Base-by-base conservation (phyloP, 2,888 invertebrate genomes). In the Phrixothrix hirtus region DNA sequence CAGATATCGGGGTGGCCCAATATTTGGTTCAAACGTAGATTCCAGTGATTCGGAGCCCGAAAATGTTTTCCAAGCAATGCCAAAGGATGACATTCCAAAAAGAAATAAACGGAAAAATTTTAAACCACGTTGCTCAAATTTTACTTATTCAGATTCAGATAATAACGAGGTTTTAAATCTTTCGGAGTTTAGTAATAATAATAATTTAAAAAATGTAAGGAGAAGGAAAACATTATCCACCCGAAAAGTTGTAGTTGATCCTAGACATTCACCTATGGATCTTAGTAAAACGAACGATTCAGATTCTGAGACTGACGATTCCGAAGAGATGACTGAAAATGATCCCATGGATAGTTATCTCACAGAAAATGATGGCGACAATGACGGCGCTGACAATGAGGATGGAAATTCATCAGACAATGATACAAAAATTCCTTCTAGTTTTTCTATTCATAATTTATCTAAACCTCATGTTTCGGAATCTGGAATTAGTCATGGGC, bases 101-200 rank as follows among this genome's bases (percentile, higher is more conserved):
- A 80, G 86, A 65, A 88, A 88, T 78, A 88, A 88, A 65, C 77
- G 89, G 61, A 89, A 89, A 74, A 88, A 89, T 73, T 87, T 89
- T 75, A 85, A 87, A 65, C 90, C 90, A 0, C 78, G 89, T 64
- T 89, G 87, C 73, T 86, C 88, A 1, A 82, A 81, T 55, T 73
- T 79, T 12, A 70, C 76, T 1, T 79, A 78, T 64, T 79, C 79
- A 3, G 81, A 81, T 42, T 78, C 79, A 53, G 69, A 64, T 21
- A 63, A 60, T 39, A 51, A 48, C 35, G 64, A 63, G 34, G 64
- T 63, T 15, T 38, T 65, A 10, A 64, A 66, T 41, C 58, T 67
- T 5, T 60, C 66, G 46, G 65, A 62, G 37, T 64, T 63, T 50
- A 62, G 64, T 58, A 68, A 68, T 55, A 73, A 74, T 56, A 75